Evolutionary conservation across 2,888 invertebrate genomes (phyloP), one percentile per base, ranked within the genome.

Genomic region (Thymelicus lineola): DNA sequence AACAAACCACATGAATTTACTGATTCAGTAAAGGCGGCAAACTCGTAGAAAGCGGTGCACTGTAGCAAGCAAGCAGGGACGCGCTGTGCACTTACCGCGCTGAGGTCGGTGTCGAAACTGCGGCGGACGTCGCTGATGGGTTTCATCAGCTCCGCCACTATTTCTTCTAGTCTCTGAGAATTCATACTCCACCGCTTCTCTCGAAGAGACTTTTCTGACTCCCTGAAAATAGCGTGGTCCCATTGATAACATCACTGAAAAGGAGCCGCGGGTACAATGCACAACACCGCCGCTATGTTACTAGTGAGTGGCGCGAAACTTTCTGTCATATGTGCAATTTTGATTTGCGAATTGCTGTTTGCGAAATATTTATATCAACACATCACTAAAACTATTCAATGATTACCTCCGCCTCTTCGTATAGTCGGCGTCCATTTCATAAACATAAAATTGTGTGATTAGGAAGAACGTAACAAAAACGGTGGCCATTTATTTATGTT

Each of bases 401-500:
- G 73, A 80, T 69, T 86, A 91, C 92, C 91, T 88, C 74, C 77
- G 85, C 73, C 81, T 83, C 72, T 82, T 82, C 76, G 80, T 79
- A 76, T 75, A 82, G 77, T 87, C 86, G 86, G 88, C 93, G 86
- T 93, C 93, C 93, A 94, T 94, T 89, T 91, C 90, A 90, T 79
- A 88, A 87, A 87, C 86, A 89, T 84, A 82, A 81, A 87, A 82
- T 86, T 78, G 81, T 82, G 78, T 78, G 86, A 88, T 83, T 85
- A 90, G 84, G 86, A 90, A 86, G 84, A 88, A 89, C 90, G 90
- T 91, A 91, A 90, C 80, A 86, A 84, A 81, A 89, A 92, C 86
- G 90, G 92, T 93, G 92, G 88, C 93, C 93, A 93, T 93, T 93
- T 93, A 93, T 92, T 93, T 90, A 89, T 82, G 89, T 91, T 93